phyloP scores from a whole-genome alignment of 2,797 vertebrate genomes.

The Toxotes lorentzi region DNA sequence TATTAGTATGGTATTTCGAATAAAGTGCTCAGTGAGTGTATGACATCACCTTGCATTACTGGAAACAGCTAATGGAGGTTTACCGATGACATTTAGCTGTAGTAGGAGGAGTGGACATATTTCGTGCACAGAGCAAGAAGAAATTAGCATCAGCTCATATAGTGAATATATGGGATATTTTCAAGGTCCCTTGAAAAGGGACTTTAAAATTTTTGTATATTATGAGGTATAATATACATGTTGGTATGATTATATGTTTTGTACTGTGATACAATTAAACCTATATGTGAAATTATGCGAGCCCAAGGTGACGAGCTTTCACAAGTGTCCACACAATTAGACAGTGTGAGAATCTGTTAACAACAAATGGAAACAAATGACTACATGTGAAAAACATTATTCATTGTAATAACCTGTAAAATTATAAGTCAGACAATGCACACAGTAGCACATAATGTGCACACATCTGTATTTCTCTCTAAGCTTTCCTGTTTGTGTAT shows the following conservation, averaged over 20 bases:
- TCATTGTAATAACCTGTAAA: no score
- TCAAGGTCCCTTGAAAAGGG: neutral
- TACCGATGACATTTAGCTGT: constrained; percentile 8
- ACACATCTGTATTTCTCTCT: neutral
- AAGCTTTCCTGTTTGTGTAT: neutral
- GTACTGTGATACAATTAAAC: neutral
- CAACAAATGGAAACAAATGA: neutral
- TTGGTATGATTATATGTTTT: neutral
- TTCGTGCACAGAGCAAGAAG: neutral
- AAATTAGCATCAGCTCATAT: neutral
- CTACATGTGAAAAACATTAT: neutral
- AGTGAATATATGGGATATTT: neutral
- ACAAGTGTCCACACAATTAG: neutral
- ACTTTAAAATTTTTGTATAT: no score
- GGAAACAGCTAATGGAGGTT: constrained; percentile 2
- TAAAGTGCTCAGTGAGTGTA: neutral
- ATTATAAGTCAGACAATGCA: no score
- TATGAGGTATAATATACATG: neutral
- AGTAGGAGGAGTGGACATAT: neutral
- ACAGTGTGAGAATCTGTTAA: neutral
- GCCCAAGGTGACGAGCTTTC: neutral
- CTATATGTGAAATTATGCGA: neutral
- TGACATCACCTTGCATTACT: constrained; percentile 1
- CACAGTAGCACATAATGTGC: neutral
- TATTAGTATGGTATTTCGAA: neutral